Evolutionary conservation across 2,888 invertebrate species (phyloP).

Genomic region (Dryobotodes eremita): DNA sequence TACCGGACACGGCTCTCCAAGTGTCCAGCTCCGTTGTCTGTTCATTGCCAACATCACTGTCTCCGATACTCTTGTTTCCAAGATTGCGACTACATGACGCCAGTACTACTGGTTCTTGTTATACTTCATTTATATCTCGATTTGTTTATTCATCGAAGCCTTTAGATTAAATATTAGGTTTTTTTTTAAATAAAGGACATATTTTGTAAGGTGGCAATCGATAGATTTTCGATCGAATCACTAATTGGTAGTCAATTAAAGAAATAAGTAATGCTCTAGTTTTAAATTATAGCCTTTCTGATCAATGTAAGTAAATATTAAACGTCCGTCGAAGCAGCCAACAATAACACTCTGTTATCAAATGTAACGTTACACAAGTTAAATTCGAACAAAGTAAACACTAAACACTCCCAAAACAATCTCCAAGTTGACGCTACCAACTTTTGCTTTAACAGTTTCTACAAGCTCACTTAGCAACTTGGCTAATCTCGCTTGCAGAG

Average conservation of each 20-base stretch:
- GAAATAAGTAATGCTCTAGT: neutral
- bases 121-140: slow-evolving; percentile 17
- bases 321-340: neutral
- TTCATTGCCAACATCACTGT: slow-evolving; percentile 82
- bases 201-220: neutral
- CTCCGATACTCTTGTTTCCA: slow-evolving; percentile 77
- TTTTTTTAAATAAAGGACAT: neutral
- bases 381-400: slow-evolving; percentile 26
- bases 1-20: slow-evolving; percentile 82
- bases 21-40: slow-evolving; percentile 73
- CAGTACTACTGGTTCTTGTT: slow-evolving; percentile 64
- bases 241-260: neutral
- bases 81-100: slow-evolving; percentile 73
- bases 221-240: neutral
- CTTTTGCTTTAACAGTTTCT: slow-evolving; percentile 38
- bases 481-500: slow-evolving; percentile 48
- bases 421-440: slow-evolving; percentile 26
- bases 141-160: neutral
- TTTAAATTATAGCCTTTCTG: neutral
- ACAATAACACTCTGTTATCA: neutral
- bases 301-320: neutral
- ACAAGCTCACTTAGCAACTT: slow-evolving; percentile 55
- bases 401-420: slow-evolving; percentile 27
- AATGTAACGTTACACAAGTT: slow-evolving; percentile 14
- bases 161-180: neutral